A percentile compares a stretch with the other conserved stretches of the same genome.
Conservation (phyloP, 2,113 vertebrate species). For the Thunnus maccoyii region DNA sequence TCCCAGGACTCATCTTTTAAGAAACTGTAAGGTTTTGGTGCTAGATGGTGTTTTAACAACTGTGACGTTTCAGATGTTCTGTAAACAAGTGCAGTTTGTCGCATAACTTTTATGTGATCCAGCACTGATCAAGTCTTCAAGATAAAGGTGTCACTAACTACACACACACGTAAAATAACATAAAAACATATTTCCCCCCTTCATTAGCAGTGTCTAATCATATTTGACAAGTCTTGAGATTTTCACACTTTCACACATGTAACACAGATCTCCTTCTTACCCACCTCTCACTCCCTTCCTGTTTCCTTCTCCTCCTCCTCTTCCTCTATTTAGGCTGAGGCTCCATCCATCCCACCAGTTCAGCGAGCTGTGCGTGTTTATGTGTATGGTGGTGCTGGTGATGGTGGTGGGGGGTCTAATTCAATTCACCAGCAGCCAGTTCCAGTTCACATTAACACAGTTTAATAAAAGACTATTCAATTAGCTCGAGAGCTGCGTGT, state of each 20-base stretch:
- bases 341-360: constrained; percentile 37
- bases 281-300: constrained; percentile 12
- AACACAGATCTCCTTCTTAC: constrained; percentile 1
- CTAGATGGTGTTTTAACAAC: too few species aligned
- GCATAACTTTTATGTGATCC: too few species aligned
- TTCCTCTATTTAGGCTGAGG: neutral
- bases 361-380: constrained; percentile 32
- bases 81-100: too few species aligned
- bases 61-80: too few species aligned
- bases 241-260: neutral
- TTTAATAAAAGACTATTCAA: constrained; percentile 83
- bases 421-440: constrained; percentile 75
- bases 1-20: too few species aligned
- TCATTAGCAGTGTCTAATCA: too few species aligned
- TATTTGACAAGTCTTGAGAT: neutral
- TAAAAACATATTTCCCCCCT: too few species aligned
- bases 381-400: constrained; percentile 24
- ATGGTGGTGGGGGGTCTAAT: constrained; percentile 68
- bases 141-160: too few species aligned
- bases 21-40: too few species aligned
- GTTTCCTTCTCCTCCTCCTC: neutral
- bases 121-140: too few species aligned
- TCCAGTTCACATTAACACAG: constrained; percentile 76
- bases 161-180: too few species aligned
- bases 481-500: constrained; percentile 67